These are phyloP conservation scores for Nothocercus julius DNA, from an alignment of 2,113 vertebrate species.

Conservation along the genomic window DNA sequence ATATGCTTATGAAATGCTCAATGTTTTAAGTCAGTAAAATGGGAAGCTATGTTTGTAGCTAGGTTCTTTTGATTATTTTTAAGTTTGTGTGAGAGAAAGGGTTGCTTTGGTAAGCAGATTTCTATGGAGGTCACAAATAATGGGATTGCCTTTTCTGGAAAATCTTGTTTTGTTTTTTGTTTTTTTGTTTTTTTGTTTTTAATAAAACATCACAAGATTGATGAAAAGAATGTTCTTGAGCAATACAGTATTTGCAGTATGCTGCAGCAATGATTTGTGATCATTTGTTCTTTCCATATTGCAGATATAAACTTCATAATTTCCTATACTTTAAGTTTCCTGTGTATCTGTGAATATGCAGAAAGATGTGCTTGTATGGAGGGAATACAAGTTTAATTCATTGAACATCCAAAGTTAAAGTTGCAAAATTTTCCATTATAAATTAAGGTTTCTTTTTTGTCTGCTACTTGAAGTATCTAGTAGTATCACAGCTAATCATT, in stretches of 20 bases:
- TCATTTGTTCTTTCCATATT: background rate
- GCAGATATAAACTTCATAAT: background rate
- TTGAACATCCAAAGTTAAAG: background rate
- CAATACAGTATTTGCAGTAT: background rate
- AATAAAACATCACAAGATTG: too few relatives aligned
- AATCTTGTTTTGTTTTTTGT: background rate
- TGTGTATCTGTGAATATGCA: fast-evolving
- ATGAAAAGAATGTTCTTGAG: background rate
- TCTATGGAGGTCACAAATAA: background rate
- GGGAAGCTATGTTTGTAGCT: too few relatives aligned
- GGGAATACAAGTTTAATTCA: background rate
- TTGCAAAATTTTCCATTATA: background rate
- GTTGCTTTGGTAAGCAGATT: background rate
- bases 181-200: too few relatives aligned
- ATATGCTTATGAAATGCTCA: too few relatives aligned
- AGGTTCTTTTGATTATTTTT: background rate
- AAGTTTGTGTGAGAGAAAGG: background rate
- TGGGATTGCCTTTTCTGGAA: background rate
- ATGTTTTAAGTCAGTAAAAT: too few relatives aligned
- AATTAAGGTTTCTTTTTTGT: background rate
- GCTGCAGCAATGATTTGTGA: background rate
- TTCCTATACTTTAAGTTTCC: background rate
- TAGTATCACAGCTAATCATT: background rate
- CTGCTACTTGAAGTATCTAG: background rate
- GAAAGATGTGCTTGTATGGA: background rate